Conservation (phyloP, 2,797 vertebrate genomes). For the Craterocephalus amniculus region DNA sequence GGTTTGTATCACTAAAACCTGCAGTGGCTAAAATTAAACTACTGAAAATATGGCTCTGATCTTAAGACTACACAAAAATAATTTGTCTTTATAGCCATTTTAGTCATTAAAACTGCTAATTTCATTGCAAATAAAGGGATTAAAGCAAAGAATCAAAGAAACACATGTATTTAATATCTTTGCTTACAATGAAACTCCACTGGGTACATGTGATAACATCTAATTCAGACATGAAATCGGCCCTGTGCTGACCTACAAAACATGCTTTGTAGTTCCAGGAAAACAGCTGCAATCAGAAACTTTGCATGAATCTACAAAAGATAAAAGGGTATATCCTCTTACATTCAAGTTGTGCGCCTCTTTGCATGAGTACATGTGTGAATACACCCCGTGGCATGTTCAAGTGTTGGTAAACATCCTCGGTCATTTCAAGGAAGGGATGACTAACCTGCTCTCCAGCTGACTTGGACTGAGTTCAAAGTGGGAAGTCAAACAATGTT, state of each 20-base stretch:
- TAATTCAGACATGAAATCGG: neutral
- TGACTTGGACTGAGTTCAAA: conserved; percentile 73
- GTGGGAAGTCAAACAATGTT: conserved; percentile 55
- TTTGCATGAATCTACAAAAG: neutral
- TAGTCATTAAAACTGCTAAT: neutral
- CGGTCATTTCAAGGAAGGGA: conserved; percentile 45
- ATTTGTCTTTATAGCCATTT: neutral
- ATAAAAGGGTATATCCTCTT: neutral
- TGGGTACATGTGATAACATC: neutral
- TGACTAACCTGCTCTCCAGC: conserved; percentile 75
- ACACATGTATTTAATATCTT: too few relatives aligned
- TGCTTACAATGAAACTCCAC: neutral
- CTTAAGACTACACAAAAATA: neutral
- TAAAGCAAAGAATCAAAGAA: too few relatives aligned
- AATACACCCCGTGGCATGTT: conserved; percentile 28
- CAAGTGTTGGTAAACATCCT: conserved; percentile 61
- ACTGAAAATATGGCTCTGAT: neutral
- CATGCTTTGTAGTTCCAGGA: conserved; percentile 14
- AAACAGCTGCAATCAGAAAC: conserved; percentile 10
- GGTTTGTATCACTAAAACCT: neutral
- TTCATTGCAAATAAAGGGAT: too few relatives aligned
- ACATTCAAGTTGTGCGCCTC: conserved; percentile 5
- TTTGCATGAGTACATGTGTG: conserved; percentile 10
- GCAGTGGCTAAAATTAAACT: neutral
- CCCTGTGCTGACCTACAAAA: neutral